Conservation (phyloP, 1,140 invertebrate genomes). For the Drosophila takahashii region DNA sequence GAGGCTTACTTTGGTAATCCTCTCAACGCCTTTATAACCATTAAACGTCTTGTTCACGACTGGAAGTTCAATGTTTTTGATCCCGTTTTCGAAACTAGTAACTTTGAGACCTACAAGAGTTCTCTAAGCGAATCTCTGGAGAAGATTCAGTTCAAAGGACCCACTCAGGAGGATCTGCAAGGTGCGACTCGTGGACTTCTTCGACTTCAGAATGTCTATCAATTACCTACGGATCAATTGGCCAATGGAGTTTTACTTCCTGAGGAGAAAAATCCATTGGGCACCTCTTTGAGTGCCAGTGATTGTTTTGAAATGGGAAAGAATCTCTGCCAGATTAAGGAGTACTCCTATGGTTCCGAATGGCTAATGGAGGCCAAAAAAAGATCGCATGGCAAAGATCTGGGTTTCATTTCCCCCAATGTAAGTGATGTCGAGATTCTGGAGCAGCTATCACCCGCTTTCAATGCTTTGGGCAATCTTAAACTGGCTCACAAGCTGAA, state of each 20-base stretch:
- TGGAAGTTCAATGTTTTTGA: constrained; percentile 91
- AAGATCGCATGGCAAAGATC: not conserved
- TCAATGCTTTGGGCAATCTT: constrained; percentile 35
- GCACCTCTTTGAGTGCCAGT: constrained; percentile 88
- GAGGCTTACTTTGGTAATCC: constrained; percentile 64
- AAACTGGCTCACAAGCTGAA: constrained; percentile 65
- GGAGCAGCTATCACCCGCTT: constrained; percentile 30
- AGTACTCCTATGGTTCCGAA: constrained; percentile 94
- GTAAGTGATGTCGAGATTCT: constrained; percentile 44
- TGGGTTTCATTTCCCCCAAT: constrained; percentile 1
- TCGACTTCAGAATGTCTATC: constrained; percentile 96
- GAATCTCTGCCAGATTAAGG: constrained; percentile 94
- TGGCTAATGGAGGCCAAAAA: constrained; percentile 95
- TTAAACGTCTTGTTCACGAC: constrained; percentile 96
- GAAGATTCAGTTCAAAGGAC: constrained; percentile 86
- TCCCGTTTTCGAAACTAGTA: constrained; percentile 13
- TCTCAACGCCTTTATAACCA: constrained; percentile 85
- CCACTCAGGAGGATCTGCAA: constrained; percentile 93
- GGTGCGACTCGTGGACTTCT: constrained; percentile 97
- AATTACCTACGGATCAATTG: constrained; percentile 93
- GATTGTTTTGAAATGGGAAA: constrained; percentile 98
- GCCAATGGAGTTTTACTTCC: constrained; percentile 90
- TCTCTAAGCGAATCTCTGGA: constrained; percentile 88
- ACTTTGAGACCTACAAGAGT: constrained; percentile 55
- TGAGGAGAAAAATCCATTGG: constrained; percentile 87